phyloP scores from a whole-genome alignment of 92 coral and sea anemone species.

The Galaxea fascicularis region DNA sequence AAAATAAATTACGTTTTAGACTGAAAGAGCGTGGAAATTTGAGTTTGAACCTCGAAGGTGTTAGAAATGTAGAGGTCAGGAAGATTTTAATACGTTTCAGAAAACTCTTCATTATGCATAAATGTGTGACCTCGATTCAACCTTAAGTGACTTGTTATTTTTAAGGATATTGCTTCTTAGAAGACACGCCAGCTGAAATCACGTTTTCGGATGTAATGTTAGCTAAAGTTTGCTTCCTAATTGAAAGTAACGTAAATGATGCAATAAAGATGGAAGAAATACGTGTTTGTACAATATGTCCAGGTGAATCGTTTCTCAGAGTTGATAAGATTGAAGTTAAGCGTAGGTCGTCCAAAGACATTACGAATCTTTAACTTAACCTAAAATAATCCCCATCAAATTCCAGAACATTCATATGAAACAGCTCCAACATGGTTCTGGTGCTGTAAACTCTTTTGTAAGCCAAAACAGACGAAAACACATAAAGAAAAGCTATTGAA shows the following conservation, averaged over 20 bases:
- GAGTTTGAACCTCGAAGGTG: not conserved
- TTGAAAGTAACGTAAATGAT: not conserved
- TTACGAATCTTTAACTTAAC: not conserved
- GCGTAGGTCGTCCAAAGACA: not conserved
- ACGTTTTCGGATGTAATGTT: not conserved
- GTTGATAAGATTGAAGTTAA: no score
- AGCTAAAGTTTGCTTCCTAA: not conserved
- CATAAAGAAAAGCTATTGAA: no score
- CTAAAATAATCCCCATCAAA: no score
- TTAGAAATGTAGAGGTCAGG: slow-evolving; percentile 3
- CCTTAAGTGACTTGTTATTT: no score
- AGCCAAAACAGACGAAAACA: not conserved
- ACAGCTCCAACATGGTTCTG: not conserved
- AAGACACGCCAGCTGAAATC: not conserved
- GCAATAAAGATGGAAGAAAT: no score
- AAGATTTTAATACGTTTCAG: not conserved
- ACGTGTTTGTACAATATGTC: no score
- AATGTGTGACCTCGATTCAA: no score
- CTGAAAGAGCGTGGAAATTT: slow-evolving; percentile 10
- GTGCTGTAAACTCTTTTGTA: not conserved
- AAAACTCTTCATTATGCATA: slow-evolving; percentile 9
- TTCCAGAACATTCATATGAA: slow-evolving; percentile 4
- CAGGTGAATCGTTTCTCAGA: no score
- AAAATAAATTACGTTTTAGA: slow-evolving; percentile 7
- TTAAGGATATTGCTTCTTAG: not conserved